phyloP scores from a whole-genome alignment of 2,113 vertebrate genomes.

The Rhabdornis inornatus region DNA sequence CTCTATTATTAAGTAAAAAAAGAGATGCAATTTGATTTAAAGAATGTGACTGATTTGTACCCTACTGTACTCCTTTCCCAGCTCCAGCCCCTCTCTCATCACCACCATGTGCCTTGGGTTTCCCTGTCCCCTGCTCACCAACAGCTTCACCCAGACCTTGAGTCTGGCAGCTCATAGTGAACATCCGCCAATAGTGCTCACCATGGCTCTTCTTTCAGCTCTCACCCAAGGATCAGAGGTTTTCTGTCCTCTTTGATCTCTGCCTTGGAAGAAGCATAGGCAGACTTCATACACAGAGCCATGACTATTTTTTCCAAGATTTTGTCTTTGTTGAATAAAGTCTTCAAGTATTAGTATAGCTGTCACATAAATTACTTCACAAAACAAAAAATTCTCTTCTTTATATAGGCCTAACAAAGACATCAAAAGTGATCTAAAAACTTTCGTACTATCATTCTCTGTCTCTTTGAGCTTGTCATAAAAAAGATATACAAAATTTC shows the following conservation, averaged over 20 bases:
- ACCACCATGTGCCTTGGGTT: rapidly evolving
- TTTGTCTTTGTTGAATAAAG: background rate
- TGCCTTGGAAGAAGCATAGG: background rate
- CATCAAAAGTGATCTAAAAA: background rate
- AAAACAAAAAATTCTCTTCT: background rate
- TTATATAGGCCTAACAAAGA: background rate
- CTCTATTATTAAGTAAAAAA: background rate
- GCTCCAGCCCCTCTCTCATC: background rate
- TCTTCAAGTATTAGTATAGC: background rate
- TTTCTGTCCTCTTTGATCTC: background rate
- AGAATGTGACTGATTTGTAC: background rate
- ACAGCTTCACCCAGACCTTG: background rate
- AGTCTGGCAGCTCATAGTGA: background rate
- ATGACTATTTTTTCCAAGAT: background rate
- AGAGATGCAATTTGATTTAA: background rate
- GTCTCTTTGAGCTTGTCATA: background rate
- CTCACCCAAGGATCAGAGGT: background rate
- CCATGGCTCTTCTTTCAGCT: background rate
- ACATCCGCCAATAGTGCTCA: background rate
- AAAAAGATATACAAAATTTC: background rate
- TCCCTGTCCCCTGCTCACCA: background rate
- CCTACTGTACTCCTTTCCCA: background rate
- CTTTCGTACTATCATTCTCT: background rate
- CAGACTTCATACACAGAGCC: background rate
- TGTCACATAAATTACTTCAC: background rate